A percentile compares a stretch with the other conserved stretches of the same genome.
Evolutionary conservation across 1,140 invertebrate genomes (phyloP).

Genomic region (Ylistrum balloti): DNA sequence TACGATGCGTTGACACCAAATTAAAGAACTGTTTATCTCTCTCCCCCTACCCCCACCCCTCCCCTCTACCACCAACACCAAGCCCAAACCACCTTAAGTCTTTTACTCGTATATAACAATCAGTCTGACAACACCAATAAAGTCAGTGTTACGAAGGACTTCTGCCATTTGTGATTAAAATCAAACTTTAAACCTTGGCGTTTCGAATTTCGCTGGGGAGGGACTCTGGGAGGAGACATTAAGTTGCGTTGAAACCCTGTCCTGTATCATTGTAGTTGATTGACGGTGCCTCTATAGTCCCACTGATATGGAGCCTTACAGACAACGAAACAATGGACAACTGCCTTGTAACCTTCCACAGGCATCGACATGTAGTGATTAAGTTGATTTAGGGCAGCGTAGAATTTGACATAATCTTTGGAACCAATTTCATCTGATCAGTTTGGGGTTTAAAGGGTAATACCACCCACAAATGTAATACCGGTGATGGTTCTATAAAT

Average conservation of each 20-base stretch:
- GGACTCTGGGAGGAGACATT: not conserved
- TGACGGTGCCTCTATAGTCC: not conserved
- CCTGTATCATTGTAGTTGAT: not conserved
- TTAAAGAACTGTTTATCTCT: no score
- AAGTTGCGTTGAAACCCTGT: not conserved
- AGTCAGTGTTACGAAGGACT: not conserved
- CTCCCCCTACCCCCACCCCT: no score
- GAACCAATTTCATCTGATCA: slow-evolving; percentile 40
- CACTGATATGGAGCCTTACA: not conserved
- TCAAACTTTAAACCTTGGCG: not conserved
- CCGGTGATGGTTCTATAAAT: slow-evolving; percentile 1
- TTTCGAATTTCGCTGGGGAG: slow-evolving; percentile 5
- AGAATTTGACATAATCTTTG: slow-evolving; percentile 36
- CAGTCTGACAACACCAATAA: not conserved
- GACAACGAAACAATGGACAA: not conserved
- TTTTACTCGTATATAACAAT: not conserved
- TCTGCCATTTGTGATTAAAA: slow-evolving; percentile 13
- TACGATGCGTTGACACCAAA: no score
- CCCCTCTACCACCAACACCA: no score
- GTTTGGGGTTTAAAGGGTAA: slow-evolving; percentile 2
- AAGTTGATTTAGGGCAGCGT: slow-evolving; percentile 19
- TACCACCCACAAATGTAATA: slow-evolving; percentile 46
- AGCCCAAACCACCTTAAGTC: not conserved
- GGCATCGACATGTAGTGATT: slow-evolving; percentile 32
- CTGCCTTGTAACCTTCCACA: not conserved